Evolutionary conservation across 1,140 invertebrate species (phyloP).

Genomic region (Acromyrmex heyeri): DNA sequence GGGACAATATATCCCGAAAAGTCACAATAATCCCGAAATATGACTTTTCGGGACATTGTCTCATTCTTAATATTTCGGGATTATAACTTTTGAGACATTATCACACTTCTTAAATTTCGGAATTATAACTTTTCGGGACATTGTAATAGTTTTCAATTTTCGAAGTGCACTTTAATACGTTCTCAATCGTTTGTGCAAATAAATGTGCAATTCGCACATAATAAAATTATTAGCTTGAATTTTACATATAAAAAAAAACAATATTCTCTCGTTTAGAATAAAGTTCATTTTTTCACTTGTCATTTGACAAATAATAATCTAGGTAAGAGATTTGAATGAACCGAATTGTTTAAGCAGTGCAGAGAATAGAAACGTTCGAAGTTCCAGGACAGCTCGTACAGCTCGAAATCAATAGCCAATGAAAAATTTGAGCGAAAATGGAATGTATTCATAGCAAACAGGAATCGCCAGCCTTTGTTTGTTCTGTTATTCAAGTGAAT

Average conservation of each 20-base stretch:
- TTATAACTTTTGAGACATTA: no score
- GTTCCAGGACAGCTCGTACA: neutral
- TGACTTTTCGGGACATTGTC: no score
- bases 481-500: neutral
- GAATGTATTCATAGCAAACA: neutral
- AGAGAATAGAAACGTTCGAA: neutral
- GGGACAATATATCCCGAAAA: no score
- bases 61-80: no score
- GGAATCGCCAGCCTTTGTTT: neutral
- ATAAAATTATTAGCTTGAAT: neutral
- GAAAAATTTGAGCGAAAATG: conserved; percentile 18
- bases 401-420: neutral
- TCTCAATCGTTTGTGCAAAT: neutral
- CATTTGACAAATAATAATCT: neutral
- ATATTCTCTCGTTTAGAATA: neutral
- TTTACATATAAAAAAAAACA: neutral
- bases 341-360: neutral
- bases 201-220: neutral
- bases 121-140: no score
- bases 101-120: no score
- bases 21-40: no score
- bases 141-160: neutral
- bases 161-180: neutral
- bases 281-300: neutral
- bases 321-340: neutral